phyloP scores from a whole-genome alignment of 2,888 invertebrate genomes.

The Pyralis farinalis region DNA sequence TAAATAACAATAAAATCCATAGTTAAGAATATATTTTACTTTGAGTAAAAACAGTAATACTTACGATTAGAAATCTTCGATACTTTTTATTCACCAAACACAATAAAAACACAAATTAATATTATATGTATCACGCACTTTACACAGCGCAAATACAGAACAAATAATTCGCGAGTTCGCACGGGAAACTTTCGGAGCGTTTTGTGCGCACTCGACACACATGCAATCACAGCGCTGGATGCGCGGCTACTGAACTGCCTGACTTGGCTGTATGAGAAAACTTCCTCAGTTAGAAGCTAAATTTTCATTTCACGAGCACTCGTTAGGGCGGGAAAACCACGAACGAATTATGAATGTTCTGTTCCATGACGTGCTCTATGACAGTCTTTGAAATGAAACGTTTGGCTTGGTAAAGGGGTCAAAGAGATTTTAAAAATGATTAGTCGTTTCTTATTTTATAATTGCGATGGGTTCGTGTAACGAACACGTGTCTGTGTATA shows the following conservation, averaged over 20 bases:
- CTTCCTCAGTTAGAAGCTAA: conserved; percentile 33
- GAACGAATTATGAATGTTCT: conserved; percentile 40
- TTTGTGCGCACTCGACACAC: conserved; percentile 24
- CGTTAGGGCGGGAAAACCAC: conserved; percentile 48
- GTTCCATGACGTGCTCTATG: conserved; percentile 29
- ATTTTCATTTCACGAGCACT: conserved; percentile 49
- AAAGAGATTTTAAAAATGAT: conserved; percentile 5
- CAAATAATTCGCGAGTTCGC: conserved; percentile 40
- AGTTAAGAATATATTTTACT: no score
- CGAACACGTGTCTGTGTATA: no score
- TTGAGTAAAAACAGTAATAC: no score
- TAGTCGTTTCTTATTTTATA: no score
- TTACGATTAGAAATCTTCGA: conserved; percentile 25
- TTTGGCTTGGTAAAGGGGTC: conserved; percentile 10
- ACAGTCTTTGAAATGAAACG: conserved; percentile 10
- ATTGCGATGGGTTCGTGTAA: no score
- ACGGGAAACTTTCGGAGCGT: conserved; percentile 47
- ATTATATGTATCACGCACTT: conserved; percentile 31
- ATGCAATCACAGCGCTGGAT: conserved; percentile 39
- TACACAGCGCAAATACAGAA: conserved; percentile 23
- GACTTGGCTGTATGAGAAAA: conserved; percentile 32
- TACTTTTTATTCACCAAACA: conserved; percentile 23
- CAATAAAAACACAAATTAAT: conserved; percentile 34
- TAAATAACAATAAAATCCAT: no score
- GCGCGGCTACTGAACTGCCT: conserved; percentile 47